phyloP scores from a whole-genome alignment of 2,888 invertebrate genomes.

The Chironomus riparius region DNA sequence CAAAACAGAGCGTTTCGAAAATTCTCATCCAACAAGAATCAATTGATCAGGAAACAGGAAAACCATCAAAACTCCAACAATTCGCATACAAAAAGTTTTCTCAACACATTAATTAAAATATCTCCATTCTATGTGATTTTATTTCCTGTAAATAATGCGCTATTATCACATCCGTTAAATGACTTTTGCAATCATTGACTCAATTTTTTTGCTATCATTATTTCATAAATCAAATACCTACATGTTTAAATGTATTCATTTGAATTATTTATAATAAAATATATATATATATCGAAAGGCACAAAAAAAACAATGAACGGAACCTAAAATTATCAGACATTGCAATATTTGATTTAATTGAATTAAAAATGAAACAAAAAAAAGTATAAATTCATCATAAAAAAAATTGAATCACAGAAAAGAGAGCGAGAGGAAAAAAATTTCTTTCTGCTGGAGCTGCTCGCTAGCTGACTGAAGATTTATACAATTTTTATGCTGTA shows the following conservation, averaged over 20 bases:
- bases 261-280: neutral
- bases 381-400: neutral
- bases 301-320: neutral
- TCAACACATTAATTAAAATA: too few species aligned
- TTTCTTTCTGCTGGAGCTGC: neutral
- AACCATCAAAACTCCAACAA: too few species aligned
- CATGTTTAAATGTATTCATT: neutral
- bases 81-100: too few species aligned
- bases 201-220: too few species aligned
- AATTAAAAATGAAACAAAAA: conserved; percentile 8
- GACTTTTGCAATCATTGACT: too few species aligned
- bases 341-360: conserved; percentile 8
- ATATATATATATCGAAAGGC: neutral
- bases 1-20: too few species aligned
- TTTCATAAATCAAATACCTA: neutral
- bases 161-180: too few species aligned
- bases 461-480: neutral
- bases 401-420: neutral
- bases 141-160: too few species aligned
- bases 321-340: neutral
- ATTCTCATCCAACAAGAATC: too few species aligned
- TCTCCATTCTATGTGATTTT: too few species aligned
- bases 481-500: conserved; percentile 20
- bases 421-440: neutral
- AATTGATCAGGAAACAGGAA: too few species aligned